A percentile compares a stretch with the other conserved stretches of the same genome.
Conservation (phyloP, 1,140 invertebrate species). For the Araneus ventricosus region DNA sequence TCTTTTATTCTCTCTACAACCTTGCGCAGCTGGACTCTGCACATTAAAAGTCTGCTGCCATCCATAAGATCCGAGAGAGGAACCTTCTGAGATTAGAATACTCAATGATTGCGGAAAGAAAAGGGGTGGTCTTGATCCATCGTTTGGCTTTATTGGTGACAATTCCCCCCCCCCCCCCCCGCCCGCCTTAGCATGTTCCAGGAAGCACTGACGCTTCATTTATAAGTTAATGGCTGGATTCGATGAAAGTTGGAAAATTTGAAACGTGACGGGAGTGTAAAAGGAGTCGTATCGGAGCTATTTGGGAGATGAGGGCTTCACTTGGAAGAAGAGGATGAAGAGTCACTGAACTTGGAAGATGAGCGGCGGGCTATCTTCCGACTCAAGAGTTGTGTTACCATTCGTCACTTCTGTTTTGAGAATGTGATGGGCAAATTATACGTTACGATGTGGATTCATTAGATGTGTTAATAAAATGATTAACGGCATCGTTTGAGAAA, state of each 20-base stretch:
- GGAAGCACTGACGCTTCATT: constrained; percentile 22
- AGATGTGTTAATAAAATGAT: no score
- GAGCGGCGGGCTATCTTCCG: background rate
- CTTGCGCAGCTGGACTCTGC: constrained; percentile 29
- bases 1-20: constrained; percentile 8
- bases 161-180: background rate
- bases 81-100: constrained; percentile 42
- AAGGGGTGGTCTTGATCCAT: constrained; percentile 15
- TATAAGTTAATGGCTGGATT: constrained; percentile 57
- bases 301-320: background rate
- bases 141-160: constrained; percentile 50
- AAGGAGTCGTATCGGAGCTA: background rate
- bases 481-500: no score
- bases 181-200: background rate
- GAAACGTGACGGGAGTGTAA: constrained; percentile 24
- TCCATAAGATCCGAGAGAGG: background rate
- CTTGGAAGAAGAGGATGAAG: background rate
- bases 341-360: constrained; percentile 34
- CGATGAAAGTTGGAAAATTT: constrained; percentile 11
- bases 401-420: no score
- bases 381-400: no score
- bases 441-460: no score
- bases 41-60: constrained; percentile 53
- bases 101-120: constrained; percentile 57
- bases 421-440: no score